A percentile compares a stretch with the other conserved stretches of the same genome.
These are phyloP conservation scores for Urocitellus parryii DNA, from an alignment of 2,113 vertebrate genomes.

Conservation along the genomic window DNA sequence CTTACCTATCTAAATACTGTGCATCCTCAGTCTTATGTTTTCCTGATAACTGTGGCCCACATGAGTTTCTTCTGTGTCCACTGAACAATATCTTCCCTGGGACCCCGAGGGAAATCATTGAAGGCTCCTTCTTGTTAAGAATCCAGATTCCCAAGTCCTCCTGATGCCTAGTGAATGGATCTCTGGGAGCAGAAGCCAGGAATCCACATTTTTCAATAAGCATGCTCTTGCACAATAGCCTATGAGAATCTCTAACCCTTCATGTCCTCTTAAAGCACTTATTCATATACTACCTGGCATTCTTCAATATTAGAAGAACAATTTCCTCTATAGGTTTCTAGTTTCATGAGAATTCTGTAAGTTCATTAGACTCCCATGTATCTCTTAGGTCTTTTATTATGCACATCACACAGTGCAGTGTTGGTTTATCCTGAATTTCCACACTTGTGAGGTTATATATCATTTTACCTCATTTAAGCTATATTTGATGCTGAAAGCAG, in stretches of 20 bases:
- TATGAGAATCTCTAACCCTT: background rate
- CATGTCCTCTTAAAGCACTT: background rate
- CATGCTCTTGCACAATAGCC: background rate
- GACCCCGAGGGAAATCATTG: background rate
- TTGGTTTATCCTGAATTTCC: background rate
- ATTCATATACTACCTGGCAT: background rate
- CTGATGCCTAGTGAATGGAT: background rate
- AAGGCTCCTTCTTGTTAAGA: background rate
- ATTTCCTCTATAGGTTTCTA: background rate
- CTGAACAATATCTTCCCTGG: background rate
- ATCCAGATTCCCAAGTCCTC: background rate
- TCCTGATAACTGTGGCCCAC: background rate
- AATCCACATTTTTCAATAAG: background rate
- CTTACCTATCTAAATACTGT: background rate
- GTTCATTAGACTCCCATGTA: background rate
- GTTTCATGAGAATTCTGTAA: background rate
- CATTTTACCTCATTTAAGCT: background rate
- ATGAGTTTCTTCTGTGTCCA: background rate
- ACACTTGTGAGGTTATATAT: background rate
- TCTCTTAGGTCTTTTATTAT: background rate
- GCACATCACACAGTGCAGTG: background rate
- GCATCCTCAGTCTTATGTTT: background rate
- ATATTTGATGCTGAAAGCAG: background rate
- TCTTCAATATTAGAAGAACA: background rate
- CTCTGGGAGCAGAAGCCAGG: background rate